Evolutionary conservation across 2,113 vertebrate species (phyloP).

Genomic region (Lepisosteus osseus): DNA sequence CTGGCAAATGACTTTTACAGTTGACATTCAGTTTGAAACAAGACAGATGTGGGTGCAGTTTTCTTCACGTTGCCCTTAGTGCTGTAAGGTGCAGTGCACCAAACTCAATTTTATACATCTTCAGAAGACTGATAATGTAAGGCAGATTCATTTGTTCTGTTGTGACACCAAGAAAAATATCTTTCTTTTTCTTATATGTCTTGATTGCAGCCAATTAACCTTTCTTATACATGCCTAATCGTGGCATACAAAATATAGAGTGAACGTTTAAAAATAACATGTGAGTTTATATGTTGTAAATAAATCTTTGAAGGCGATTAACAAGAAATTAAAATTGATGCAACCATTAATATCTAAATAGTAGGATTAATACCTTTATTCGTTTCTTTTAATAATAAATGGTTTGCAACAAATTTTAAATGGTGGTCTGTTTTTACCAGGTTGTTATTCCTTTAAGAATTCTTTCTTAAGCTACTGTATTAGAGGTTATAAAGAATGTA

Average conservation of each 20-base stretch:
- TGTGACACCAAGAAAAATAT: slow-evolving; percentile 47
- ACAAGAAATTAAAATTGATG: no score
- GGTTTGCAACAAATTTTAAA: no score
- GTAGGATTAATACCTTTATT: no score
- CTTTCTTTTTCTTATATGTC: slow-evolving; percentile 17
- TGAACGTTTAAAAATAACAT: slow-evolving; percentile 6
- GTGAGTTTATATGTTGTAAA: background rate
- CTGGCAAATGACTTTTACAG: slow-evolving; percentile 38
- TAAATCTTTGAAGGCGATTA: no score
- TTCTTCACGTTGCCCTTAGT: slow-evolving; percentile 65
- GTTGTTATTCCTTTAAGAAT: no score
- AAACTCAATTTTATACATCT: slow-evolving; percentile 48
- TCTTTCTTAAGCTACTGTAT: no score
- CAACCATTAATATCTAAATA: no score
- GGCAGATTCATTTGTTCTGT: slow-evolving; percentile 37
- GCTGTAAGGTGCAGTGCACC: slow-evolving; percentile 56
- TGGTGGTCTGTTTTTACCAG: no score
- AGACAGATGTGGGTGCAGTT: slow-evolving; percentile 72
- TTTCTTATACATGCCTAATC: background rate
- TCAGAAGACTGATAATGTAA: slow-evolving; percentile 46
- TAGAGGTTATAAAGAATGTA: no score
- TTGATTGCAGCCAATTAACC: slow-evolving; percentile 11
- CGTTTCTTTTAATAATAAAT: no score
- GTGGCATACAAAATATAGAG: background rate
- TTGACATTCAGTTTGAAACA: slow-evolving; percentile 70